These are phyloP conservation scores for Lathronympha strigana DNA, from an alignment of 2,888 invertebrate genomes.

Conservation along the genomic window DNA sequence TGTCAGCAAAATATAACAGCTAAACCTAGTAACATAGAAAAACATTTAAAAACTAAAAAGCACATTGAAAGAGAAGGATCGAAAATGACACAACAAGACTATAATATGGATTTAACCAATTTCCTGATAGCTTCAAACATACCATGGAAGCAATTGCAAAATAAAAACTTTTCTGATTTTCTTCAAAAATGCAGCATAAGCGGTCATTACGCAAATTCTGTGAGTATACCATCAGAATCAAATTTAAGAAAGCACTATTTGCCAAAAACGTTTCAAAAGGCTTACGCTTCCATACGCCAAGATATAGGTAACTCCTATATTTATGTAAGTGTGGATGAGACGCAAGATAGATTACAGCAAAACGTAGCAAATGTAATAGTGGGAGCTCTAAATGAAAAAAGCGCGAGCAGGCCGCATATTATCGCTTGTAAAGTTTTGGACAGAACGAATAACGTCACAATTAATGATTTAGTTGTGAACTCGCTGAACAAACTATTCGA, in stretches of 20 bases:
- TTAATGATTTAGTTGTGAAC: constrained; percentile 9
- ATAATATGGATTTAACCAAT: background rate
- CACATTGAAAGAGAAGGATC: no score
- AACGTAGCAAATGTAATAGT: constrained; percentile 15
- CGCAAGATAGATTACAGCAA: constrained; percentile 20
- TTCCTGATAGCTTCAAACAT: background rate
- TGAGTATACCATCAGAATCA: background rate
- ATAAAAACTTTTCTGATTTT: background rate
- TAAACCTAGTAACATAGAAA: background rate
- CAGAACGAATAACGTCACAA: background rate
- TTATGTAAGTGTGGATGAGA: constrained; percentile 5
- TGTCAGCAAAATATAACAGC: background rate
- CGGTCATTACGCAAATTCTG: constrained; percentile 7
- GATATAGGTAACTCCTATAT: constrained; percentile 3
- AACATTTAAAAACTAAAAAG: background rate
- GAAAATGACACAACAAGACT: no score
- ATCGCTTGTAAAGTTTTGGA: no score
- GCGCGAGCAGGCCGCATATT: no score
- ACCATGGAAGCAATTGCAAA: background rate
- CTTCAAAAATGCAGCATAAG: background rate
- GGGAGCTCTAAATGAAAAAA: no score
- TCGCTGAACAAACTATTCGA: constrained; percentile 1
- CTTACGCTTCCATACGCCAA: constrained; percentile 3
- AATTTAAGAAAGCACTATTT: constrained; percentile 4
- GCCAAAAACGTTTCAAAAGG: constrained; percentile 1